Evolutionary conservation across 2,888 invertebrate species (phyloP).

Genomic region (Acleris literana): DNA sequence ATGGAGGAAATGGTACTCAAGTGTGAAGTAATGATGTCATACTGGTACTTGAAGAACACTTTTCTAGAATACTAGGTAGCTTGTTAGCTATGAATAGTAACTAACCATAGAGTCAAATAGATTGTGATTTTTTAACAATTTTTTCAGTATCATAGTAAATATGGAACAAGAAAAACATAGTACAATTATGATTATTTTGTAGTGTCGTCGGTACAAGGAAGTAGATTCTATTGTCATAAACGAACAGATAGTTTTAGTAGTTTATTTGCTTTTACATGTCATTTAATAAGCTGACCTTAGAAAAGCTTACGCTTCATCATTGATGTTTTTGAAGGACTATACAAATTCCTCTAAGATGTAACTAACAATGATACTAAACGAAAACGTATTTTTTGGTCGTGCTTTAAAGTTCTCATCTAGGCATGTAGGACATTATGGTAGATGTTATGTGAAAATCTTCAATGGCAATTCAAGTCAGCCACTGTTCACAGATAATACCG

Average conservation of each 20-base stretch:
- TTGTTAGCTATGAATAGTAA: background rate
- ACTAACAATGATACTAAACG: background rate
- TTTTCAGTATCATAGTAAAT: no score
- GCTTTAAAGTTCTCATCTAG: background rate
- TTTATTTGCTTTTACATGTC: no score
- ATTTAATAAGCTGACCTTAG: background rate
- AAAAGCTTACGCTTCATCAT: constrained; percentile 3
- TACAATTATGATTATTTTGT: no score
- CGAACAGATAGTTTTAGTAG: no score
- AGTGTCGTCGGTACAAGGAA: no score
- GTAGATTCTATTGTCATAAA: no score
- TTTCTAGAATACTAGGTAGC: background rate
- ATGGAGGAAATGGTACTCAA: background rate
- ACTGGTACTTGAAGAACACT: background rate
- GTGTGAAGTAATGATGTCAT: constrained; percentile 7
- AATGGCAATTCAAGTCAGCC: constrained; percentile 19
- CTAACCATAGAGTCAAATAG: background rate
- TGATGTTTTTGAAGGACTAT: constrained; percentile 5
- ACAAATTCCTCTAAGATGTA: constrained; percentile 3
- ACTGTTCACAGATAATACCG: constrained; percentile 72
- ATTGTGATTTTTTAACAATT: background rate
- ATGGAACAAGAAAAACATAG: no score
- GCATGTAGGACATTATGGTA: background rate
- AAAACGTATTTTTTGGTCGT: background rate
- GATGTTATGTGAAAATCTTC: background rate